phyloP scores from a whole-genome alignment of 2,113 vertebrate species.

The Apodemus sylvaticus region DNA sequence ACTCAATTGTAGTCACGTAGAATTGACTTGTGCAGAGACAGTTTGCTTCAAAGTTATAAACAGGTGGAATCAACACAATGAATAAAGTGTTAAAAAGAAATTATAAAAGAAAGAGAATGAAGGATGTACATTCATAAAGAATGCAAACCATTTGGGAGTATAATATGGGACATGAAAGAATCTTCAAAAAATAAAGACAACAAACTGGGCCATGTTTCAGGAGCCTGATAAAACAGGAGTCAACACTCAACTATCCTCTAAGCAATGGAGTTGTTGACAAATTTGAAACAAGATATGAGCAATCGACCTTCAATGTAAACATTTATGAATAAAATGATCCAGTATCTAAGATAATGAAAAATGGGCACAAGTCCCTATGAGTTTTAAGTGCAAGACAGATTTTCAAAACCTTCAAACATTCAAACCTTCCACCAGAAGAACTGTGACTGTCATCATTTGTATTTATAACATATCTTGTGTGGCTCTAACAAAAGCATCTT shows the following conservation, averaged over 20 bases:
- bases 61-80: not conserved
- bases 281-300: not conserved
- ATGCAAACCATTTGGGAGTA: not conserved
- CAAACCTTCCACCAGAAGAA: not conserved
- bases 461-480: not conserved
- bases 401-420: not conserved
- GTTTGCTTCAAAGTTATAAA: not conserved
- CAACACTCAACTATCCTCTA: not conserved
- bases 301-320: not conserved
- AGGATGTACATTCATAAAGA: rapidly evolving
- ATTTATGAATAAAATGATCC: not conserved
- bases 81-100: not conserved
- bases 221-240: not conserved
- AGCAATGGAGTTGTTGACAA: rapidly evolving
- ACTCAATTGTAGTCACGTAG: not conserved
- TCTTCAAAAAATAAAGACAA: not conserved
- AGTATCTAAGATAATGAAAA: not conserved
- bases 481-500: not conserved
- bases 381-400: not conserved
- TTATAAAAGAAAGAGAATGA: not conserved
- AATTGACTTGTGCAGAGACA: not conserved
- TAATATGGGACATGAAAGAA: not conserved
- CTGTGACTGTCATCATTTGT: not conserved
- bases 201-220: not conserved
- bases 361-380: not conserved